A percentile compares a stretch with the other conserved stretches of the same genome.
phyloP scores from a whole-genome alignment of 2,888 invertebrate genomes.

The Phyto melanocephala region DNA sequence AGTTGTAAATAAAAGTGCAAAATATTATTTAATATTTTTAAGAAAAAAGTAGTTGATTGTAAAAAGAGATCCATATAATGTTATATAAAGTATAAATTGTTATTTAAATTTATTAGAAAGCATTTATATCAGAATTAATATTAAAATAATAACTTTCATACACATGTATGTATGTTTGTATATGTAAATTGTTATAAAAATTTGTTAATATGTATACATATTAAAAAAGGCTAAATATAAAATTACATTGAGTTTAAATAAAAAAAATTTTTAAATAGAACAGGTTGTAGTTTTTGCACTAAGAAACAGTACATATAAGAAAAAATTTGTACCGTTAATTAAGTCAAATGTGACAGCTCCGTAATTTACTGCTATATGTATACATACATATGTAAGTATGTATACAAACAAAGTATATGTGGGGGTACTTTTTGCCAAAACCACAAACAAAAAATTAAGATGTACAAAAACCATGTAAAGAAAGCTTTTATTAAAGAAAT shows the following conservation, averaged over 20 bases:
- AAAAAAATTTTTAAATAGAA: constrained; percentile 15
- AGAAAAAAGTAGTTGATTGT: background rate
- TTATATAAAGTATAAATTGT: constrained; percentile 40
- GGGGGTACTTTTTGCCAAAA: background rate
- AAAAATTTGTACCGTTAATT: constrained; percentile 40
- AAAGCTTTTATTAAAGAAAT: constrained; percentile 55
- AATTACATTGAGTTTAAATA: too few species aligned
- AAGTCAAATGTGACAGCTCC: constrained; percentile 54
- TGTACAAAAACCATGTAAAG: constrained; percentile 48
- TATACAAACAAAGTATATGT: too few species aligned
- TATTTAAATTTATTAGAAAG: constrained; percentile 6
- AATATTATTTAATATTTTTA: too few species aligned
- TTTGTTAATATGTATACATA: background rate
- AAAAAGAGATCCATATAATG: too few species aligned
- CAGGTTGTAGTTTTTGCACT: background rate
- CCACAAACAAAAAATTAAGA: background rate
- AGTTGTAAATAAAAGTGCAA: background rate
- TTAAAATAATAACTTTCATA: background rate
- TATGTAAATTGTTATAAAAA: background rate
- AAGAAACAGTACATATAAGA: background rate
- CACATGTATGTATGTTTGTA: too few species aligned
- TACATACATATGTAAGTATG: background rate
- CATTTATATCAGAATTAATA: constrained; percentile 29
- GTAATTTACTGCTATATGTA: constrained; percentile 12
- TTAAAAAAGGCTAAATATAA: too few species aligned